Base-by-base conservation (phyloP, 2,113 vertebrate genomes). In the Abramis brama region DNA sequence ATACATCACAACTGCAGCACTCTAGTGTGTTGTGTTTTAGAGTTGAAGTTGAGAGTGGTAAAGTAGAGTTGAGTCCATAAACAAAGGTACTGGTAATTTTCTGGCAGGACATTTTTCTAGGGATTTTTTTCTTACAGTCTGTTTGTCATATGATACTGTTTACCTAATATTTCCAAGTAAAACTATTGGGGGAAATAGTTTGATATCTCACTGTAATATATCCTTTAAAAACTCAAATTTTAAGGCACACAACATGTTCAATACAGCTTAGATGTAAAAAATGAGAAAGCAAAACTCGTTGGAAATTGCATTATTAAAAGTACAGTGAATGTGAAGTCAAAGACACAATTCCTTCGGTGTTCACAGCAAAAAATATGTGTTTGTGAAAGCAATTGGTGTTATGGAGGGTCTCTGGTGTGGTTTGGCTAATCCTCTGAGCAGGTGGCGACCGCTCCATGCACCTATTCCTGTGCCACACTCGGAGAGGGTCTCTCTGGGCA, bases 361-460 rank as follows among this genome's bases (percentile, higher is more conserved):
- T 75, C 9, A 62, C 21, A n/a, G 21, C 25, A 52, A 33, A 39
- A 43, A 43, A 36, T 27, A 4, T 45, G 6, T 45, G 47, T 12
- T 39, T 73, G 52, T 21, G 4, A 55, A 50, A 36, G 73, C 59
- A 27, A 47, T 68, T 70, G 30, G 74, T 79, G 33, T 71, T 71
- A 30, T 6, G 36, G 23, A 74, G 36, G 50, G 82, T 50, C 71
- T 75, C 30, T 68, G 73, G 83, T 68, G 70, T 77, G 83, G 55
- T 85, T 89, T 85, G 83, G 77, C 71, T 86, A 85, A 86, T 86
- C 83, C 82, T 70, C 73, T 66, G 76, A 87, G 85, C 90, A 91
- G 88, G 88, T 91, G 86, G 85, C 86, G 70, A 85, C 86, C 86
- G 75, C 80, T 55, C 89, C 83, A 45, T 71, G 70, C 82, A 45